Evolutionary conservation across 2,113 vertebrate species (phyloP).

Genomic region (Dicentrarchus labrax): DNA sequence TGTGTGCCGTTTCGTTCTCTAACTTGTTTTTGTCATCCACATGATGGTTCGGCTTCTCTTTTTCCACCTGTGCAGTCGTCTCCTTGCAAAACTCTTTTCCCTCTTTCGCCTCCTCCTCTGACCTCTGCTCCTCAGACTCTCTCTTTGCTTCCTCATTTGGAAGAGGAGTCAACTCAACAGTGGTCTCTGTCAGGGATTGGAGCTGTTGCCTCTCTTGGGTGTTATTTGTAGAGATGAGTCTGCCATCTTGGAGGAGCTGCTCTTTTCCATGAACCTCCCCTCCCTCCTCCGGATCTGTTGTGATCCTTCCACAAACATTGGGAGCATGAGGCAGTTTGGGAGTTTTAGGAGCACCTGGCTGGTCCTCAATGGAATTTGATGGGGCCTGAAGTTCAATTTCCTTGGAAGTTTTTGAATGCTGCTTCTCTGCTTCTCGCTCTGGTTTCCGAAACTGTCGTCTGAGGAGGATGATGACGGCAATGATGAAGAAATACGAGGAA

Average conservation of each 20-base stretch:
- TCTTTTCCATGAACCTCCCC: neutral
- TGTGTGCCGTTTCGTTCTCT: neutral
- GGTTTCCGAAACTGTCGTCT: slow-evolving; percentile 69
- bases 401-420: neutral
- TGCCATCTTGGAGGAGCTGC: neutral
- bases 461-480: slow-evolving; percentile 81
- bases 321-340: neutral
- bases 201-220: neutral
- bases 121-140: neutral
- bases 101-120: slow-evolving; percentile 12
- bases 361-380: neutral
- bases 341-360: neutral
- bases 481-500: slow-evolving; percentile 78
- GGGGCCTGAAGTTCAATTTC: slow-evolving; percentile 61
- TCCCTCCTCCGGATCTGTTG: slow-evolving; percentile 16
- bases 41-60: slow-evolving; percentile 1
- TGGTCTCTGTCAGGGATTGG: slow-evolving; percentile 18
- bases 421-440: neutral
- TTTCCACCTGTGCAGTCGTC: neutral
- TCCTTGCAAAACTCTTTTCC: neutral
- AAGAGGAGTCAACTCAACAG: slow-evolving; percentile 19
- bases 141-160: neutral
- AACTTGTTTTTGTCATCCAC: neutral
- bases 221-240: neutral
- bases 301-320: neutral